Conservation (phyloP, 1,140 invertebrate species). For the Drosophila sp. region DNA sequence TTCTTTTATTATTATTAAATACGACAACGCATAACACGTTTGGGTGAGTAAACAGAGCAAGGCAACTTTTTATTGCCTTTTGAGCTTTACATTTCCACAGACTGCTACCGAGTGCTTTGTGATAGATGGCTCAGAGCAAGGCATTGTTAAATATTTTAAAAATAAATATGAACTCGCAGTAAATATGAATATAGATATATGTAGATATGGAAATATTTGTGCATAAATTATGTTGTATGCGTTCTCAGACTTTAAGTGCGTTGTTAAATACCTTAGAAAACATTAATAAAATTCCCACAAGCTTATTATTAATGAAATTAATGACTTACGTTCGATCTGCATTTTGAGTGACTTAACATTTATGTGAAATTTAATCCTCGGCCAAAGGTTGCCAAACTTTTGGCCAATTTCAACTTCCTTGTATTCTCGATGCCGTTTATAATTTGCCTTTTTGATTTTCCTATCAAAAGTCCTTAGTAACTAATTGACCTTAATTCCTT, state of each 20-base stretch:
- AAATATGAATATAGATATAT: background rate
- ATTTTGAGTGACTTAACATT: background rate
- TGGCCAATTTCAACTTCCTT: conserved; percentile 2
- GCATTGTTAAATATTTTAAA: conserved; percentile 5
- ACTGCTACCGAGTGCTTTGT: too few relatives aligned
- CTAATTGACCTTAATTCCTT: conserved; percentile 70
- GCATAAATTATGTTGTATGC: too few relatives aligned
- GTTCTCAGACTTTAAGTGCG: background rate
- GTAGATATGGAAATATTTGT: too few relatives aligned
- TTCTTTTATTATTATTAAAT: conserved; percentile 21
- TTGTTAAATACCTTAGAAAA: background rate
- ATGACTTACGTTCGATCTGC: background rate
- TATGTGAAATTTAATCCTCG: background rate
- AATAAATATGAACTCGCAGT: background rate
- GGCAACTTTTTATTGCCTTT: conserved; percentile 12
- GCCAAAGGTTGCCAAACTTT: background rate
- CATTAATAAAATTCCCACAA: background rate
- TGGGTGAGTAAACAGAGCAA: conserved; percentile 9
- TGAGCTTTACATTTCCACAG: conserved; percentile 3
- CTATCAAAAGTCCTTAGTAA: conserved; percentile 50
- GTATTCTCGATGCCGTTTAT: background rate
- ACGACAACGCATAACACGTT: conserved; percentile 13
- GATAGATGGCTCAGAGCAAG: conserved; percentile 7
- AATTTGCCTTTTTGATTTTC: conserved; percentile 43
- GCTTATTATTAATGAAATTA: background rate